Base-by-base conservation (phyloP, 1,140 invertebrate species). In the Mercenaria mercenaria region DNA sequence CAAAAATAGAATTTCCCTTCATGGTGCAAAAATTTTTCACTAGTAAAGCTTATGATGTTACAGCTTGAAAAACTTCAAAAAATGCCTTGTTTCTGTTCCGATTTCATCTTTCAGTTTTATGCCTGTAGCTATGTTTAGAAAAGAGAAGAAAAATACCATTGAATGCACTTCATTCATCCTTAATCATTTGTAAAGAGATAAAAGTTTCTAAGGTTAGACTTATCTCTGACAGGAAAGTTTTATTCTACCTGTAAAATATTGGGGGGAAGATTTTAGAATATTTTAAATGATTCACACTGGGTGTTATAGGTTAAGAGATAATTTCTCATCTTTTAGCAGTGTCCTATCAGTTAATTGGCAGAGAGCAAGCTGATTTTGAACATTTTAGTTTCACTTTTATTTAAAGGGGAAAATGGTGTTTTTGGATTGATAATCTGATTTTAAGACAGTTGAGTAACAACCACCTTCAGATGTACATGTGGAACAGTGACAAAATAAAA, bases 231-330 rank as follows among this genome's bases (percentile, higher is more conserved):
- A 64, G 59, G 59, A 29, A 64, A 64, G 29, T 64, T 26, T 8
- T 29, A 64, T 64, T 20, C 67, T 72, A 72, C 67, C 67, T 72
- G 67, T 72, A 18, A 39, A 72, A 72, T 41, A 72, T 72, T n/a
- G 10, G 67, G 32, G 67, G 56, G 56, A 23, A 72, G 34, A 39
- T 67, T 72, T 72, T 20, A 72, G 39, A 37, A 72, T 72, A 72
- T 72, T 72, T 72, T 1, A 67, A 72, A 72, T 72, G 67, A 26
- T 72, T 72, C 29, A 20, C 34, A 59, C n/a, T 26, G n/a, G 18
- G 18, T 67, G 2, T 56, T 13, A 56, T 20, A 56, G 52, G 2
- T 67, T 37, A 29, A 29, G 34, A 39, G 67, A 72, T 39, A 20
- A 72, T 72, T 72, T 72, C 34, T 39, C 67, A 72, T 72, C 34